Percentiles rank a stretch among this genome's conserved stretches.
Conservation (phyloP, 2,113 vertebrate species). For the Pomatorhinus ruficollis region DNA sequence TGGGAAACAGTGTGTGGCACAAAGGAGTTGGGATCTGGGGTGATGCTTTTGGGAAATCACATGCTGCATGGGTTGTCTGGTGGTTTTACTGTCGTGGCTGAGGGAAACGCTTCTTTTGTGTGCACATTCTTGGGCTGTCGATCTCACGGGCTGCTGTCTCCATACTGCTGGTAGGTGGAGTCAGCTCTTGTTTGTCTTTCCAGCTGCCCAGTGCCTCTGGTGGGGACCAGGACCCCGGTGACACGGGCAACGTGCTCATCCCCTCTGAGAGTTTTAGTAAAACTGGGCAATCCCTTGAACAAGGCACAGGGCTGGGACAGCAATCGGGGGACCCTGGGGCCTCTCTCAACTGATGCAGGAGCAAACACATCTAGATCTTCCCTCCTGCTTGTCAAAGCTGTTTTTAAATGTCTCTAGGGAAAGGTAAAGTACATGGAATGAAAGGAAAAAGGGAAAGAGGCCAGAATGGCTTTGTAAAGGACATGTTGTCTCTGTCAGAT, state of each 20-base stretch:
- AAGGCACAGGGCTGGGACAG: background rate
- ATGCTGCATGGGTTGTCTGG: slow-evolving; percentile 66
- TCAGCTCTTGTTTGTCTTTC: slow-evolving; percentile 45
- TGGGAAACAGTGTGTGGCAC: slow-evolving; percentile 48
- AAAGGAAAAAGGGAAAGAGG: background rate
- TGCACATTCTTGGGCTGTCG: slow-evolving; percentile 43
- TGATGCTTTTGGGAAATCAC: slow-evolving; percentile 63
- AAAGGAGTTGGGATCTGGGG: slow-evolving; percentile 1
- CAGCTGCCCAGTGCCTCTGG: background rate
- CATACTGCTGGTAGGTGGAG: slow-evolving; percentile 54
- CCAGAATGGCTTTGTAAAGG: background rate
- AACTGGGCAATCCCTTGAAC: background rate
- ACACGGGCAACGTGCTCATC: accelerated
- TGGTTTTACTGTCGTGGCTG: slow-evolving; percentile 48
- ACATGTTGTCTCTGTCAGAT: background rate
- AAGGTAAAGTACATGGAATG: background rate
- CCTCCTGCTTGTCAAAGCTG: background rate
- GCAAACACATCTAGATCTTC: background rate
- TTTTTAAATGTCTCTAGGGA: background rate
- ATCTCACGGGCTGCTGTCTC: slow-evolving; percentile 51
- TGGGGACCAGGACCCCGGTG: background rate
- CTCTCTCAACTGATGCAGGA: background rate
- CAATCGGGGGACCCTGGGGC: accelerated
- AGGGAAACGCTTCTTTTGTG: slow-evolving; percentile 59
- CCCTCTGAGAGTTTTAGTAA: background rate